These are phyloP conservation scores for Galeopsomyia nigrocyanea DNA, from an alignment of 2,888 invertebrate genomes.

Conservation along the genomic window DNA sequence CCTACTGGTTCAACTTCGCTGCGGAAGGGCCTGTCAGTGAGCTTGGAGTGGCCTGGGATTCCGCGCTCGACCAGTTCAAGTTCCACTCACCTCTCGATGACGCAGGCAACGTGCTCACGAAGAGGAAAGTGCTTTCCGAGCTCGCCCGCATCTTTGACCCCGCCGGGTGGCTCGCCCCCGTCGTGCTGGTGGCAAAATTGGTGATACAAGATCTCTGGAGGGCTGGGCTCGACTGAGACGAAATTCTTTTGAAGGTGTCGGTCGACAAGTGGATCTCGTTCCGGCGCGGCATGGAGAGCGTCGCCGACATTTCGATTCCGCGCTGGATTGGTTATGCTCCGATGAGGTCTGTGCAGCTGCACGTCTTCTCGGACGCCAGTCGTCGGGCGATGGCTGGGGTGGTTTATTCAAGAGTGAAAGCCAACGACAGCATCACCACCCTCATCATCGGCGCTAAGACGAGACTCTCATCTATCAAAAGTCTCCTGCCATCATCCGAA, in stretches of 20 bases:
- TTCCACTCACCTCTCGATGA: no score
- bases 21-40: constrained; percentile 10
- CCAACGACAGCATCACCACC: no score
- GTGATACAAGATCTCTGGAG: constrained; percentile 15
- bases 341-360: not conserved
- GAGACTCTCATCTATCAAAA: constrained; percentile 11
- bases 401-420: not conserved
- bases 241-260: not conserved
- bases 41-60: constrained; percentile 22
- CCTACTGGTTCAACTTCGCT: constrained; percentile 8
- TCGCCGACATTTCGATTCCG: not conserved
- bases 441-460: constrained; percentile 8
- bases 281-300: not conserved
- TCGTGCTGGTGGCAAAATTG: constrained; percentile 8
- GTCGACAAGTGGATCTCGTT: not conserved
- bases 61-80: not conserved
- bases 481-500: not conserved
- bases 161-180: constrained; percentile 3
- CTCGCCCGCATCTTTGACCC: constrained; percentile 20
- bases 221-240: not conserved
- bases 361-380: constrained; percentile 21
- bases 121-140: constrained; percentile 6
- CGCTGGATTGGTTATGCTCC: not conserved
- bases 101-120: not conserved
- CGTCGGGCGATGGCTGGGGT: not conserved